Percentiles rank a stretch among this genome's conserved stretches.
Conservation (phyloP, 2,113 vertebrate species). For the Fukomys damarensis region DNA sequence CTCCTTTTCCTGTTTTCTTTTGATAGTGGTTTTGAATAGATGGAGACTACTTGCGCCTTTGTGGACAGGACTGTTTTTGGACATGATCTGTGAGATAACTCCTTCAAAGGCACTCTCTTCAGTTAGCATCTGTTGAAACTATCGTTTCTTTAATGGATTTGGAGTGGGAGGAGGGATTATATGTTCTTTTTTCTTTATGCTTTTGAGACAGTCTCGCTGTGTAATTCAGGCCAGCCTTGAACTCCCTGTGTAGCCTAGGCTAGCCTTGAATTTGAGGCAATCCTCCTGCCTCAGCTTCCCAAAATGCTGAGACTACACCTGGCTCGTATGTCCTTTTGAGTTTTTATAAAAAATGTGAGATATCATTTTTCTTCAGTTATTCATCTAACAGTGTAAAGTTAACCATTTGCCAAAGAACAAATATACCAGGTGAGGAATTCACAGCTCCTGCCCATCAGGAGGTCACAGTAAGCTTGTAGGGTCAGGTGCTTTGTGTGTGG, state of each 20-base stretch:
- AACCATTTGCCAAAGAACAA: background rate
- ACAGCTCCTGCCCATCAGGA: background rate
- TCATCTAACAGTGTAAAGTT: background rate
- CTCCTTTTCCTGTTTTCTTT: background rate
- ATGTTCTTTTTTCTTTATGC: background rate
- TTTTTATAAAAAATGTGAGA: background rate
- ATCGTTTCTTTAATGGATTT: background rate
- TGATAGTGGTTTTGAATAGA: background rate
- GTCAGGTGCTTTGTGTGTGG: background rate
- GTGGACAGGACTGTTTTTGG: background rate
- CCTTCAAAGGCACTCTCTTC: background rate
- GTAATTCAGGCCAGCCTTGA: background rate
- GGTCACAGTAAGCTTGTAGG: background rate
- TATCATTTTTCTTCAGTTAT: background rate
- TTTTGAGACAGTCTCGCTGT: background rate
- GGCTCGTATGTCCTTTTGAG: background rate
- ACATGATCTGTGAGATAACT: background rate
- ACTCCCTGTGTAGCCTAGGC: background rate
- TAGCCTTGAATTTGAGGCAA: background rate
- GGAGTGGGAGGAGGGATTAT: background rate
- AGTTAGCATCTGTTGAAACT: background rate
- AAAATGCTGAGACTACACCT: background rate
- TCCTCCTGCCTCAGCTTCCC: background rate
- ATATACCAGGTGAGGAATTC: background rate
- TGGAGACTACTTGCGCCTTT: background rate